A percentile compares a stretch with the other conserved stretches of the same genome.
Conservation (phyloP, 1,140 invertebrate species). For the Lasaia peninsularis region DNA sequence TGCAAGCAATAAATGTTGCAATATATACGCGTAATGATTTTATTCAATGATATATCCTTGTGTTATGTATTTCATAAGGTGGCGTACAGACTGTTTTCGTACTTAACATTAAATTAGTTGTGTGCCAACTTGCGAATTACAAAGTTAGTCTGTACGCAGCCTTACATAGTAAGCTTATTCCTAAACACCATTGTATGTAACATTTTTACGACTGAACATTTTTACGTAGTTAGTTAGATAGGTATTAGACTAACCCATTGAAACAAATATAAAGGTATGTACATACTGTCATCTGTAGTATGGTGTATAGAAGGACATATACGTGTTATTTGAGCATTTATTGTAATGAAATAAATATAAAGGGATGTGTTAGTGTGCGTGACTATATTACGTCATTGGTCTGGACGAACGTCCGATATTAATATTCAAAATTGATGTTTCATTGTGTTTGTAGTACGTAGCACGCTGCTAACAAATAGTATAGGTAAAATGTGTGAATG, state of each 20-base stretch:
- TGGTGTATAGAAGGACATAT: slow-evolving; percentile 28
- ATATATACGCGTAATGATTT: slow-evolving; percentile 42
- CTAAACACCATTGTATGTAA: slow-evolving; percentile 73
- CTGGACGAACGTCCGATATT: slow-evolving; percentile 14
- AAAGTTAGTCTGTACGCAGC: slow-evolving; percentile 39
- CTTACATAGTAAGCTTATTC: slow-evolving; percentile 50
- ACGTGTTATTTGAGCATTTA: slow-evolving; percentile 55
- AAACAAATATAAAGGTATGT: slow-evolving; percentile 6
- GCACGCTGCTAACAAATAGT: slow-evolving; percentile 56
- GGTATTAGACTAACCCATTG: slow-evolving; percentile 29
- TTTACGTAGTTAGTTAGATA: slow-evolving; percentile 66
- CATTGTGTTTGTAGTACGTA: slow-evolving; percentile 41
- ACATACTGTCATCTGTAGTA: slow-evolving; percentile 15
- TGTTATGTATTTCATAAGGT: slow-evolving; percentile 34
- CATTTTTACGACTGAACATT: slow-evolving; percentile 76
- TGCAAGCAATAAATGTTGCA: slow-evolving; percentile 63
- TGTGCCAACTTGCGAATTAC: slow-evolving; percentile 17
- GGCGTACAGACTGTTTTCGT: slow-evolving; percentile 28
- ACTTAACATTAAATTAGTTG: slow-evolving; percentile 32
- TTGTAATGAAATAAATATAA: slow-evolving; percentile 44
- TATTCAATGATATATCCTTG: slow-evolving; percentile 33
- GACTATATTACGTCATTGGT: slow-evolving; percentile 23
- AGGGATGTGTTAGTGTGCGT: slow-evolving; percentile 60
- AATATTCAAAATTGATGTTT: slow-evolving; percentile 53
- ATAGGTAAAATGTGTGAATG: slow-evolving; percentile 56